These are phyloP conservation scores for Stegana nigrithorax DNA, from an alignment of 2,888 invertebrate genomes.

Conservation along the genomic window DNA sequence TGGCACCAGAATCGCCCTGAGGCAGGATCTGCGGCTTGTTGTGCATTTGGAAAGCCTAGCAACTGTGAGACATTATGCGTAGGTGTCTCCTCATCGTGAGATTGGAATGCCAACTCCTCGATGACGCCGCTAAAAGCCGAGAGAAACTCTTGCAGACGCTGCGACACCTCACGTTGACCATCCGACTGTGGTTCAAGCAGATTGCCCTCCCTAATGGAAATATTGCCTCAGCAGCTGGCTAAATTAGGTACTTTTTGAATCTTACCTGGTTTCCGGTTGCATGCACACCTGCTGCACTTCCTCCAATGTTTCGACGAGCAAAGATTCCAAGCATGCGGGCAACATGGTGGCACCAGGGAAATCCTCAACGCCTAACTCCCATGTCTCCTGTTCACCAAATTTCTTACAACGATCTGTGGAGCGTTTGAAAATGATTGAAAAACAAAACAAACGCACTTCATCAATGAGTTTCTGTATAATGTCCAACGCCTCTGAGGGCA, in stretches of 20 bases:
- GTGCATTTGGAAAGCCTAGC: conserved; percentile 73
- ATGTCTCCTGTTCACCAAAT: conserved; percentile 81
- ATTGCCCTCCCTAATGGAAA: conserved; percentile 67
- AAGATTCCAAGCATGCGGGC: conserved; percentile 79
- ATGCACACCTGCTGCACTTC: conserved; percentile 78
- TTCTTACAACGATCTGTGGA: conserved; percentile 82
- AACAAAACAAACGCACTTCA: conserved; percentile 87
- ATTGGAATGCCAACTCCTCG: conserved; percentile 78
- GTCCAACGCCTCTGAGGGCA: conserved; percentile 88
- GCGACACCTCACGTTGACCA: conserved; percentile 68
- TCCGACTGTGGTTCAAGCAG: conserved; percentile 69
- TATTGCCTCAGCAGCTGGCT: too few relatives aligned
- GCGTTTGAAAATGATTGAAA: conserved; percentile 86
- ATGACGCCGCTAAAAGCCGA: conserved; percentile 76
- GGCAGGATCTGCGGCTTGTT: conserved; percentile 56
- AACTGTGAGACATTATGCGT: conserved; percentile 73
- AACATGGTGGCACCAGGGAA: conserved; percentile 85
- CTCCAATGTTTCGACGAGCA: conserved; percentile 80
- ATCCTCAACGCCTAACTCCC: conserved; percentile 87
- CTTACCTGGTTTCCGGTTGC: conserved; percentile 77
- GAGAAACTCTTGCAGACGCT: conserved; percentile 73
- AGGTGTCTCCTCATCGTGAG: conserved; percentile 73
- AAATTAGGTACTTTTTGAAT: too few relatives aligned
- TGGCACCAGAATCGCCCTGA: conserved; percentile 48
- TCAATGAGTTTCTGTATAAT: conserved; percentile 86